These are phyloP conservation scores for Periphyllus acericola DNA, from an alignment of 2,888 invertebrate genomes.

Conservation along the genomic window DNA sequence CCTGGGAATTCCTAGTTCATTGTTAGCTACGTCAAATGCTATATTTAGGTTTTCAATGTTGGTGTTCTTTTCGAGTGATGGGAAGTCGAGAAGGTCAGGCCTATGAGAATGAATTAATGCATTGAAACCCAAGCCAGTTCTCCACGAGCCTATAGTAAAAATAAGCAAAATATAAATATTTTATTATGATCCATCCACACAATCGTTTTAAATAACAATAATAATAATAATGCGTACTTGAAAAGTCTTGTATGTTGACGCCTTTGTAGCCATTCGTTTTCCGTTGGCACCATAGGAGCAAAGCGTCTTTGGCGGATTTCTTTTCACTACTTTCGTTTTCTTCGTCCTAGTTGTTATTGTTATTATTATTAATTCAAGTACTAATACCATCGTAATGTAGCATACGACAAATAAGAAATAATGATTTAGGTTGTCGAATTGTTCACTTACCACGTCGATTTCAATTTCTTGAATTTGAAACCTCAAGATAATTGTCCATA, in stretches of 20 bases:
- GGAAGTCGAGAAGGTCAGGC: constrained; percentile 93
- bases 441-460: constrained; percentile 86
- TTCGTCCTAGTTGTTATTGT: constrained; percentile 76
- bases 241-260: constrained; percentile 89
- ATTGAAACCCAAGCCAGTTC: constrained; percentile 96
- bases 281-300: constrained; percentile 97
- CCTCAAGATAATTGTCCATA: constrained; percentile 98
- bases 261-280: constrained; percentile 95
- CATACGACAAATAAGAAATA: background rate
- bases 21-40: constrained; percentile 95
- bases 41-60: constrained; percentile 97
- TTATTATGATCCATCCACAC: background rate
- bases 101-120: constrained; percentile 98
- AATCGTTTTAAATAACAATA: background rate
- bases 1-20: constrained; percentile 90
- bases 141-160: constrained; percentile 80
- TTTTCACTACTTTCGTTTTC: constrained; percentile 97
- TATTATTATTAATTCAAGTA: background rate
- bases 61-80: constrained; percentile 79
- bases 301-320: constrained; percentile 98
- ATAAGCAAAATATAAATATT: constrained; percentile 5
- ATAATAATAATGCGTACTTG: constrained; percentile 67
- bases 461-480: constrained; percentile 99
- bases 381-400: background rate
- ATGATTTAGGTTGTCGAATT: background rate